These are phyloP conservation scores for Lasiommata megera DNA, from an alignment of 2,888 invertebrate species.

Conservation along the genomic window DNA sequence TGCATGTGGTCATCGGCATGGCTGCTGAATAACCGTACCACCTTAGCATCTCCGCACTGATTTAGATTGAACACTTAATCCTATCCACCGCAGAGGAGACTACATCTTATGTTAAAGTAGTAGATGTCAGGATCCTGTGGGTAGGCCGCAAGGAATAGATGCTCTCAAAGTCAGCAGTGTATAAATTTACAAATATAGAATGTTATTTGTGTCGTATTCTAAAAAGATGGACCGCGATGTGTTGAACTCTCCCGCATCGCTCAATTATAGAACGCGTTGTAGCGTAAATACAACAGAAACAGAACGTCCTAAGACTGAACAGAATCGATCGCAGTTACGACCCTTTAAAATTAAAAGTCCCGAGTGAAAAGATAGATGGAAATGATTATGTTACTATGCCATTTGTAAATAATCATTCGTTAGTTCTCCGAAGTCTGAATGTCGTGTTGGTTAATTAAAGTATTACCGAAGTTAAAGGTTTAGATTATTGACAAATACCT, in stretches of 20 bases:
- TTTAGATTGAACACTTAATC: constrained; percentile 53
- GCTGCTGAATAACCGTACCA: constrained; percentile 75
- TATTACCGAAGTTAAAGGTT: constrained; percentile 7
- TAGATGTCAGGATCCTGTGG: constrained; percentile 49
- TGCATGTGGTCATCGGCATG: constrained; percentile 81
- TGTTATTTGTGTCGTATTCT: constrained; percentile 81
- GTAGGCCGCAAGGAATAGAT: constrained; percentile 46
- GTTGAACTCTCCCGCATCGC: constrained; percentile 81
- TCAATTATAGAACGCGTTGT: constrained; percentile 77
- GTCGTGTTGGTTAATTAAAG: constrained; percentile 20
- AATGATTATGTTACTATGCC: constrained; percentile 52
- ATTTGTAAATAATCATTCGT: constrained; percentile 53
- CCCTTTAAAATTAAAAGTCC: constrained; percentile 41
- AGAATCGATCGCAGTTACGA: constrained; percentile 47
- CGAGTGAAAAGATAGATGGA: constrained; percentile 48
- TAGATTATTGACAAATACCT: constrained; percentile 5
- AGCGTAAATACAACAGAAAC: constrained; percentile 60
- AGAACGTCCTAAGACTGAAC: constrained; percentile 50
- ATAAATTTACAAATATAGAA: constrained; percentile 80
- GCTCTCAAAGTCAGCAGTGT: constrained; percentile 67
- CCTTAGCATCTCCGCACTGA: constrained; percentile 67
- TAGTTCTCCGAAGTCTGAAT: constrained; percentile 16
- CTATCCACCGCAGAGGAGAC: constrained; percentile 37
- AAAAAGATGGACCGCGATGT: constrained; percentile 81
- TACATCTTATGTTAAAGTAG: constrained; percentile 39